Evolutionary conservation across 2,888 invertebrate species (phyloP).

Genomic region (Folsomia candida): DNA sequence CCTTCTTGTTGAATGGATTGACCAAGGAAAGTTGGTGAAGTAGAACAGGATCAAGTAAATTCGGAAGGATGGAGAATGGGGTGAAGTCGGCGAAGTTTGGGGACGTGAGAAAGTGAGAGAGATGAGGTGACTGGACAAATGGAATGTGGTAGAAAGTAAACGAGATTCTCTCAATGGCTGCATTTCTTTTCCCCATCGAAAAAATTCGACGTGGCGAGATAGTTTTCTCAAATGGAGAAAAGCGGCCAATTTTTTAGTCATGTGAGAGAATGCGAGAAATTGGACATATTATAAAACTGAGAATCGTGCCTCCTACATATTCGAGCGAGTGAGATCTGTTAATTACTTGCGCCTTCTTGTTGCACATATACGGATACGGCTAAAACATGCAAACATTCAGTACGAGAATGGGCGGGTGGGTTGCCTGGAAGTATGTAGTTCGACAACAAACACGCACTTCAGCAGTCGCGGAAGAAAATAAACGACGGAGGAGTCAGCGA

Average conservation of each 20-base stretch:
- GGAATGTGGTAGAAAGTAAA: slow-evolving; percentile 32
- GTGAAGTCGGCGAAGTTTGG: too few relatives aligned
- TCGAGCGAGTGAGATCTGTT: too few relatives aligned
- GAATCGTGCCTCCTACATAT: too few relatives aligned
- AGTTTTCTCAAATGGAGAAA: too few relatives aligned
- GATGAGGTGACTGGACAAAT: slow-evolving; percentile 36
- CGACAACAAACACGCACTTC: not conserved
- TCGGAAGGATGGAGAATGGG: not conserved
- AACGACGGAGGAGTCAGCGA: not conserved
- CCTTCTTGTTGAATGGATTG: not conserved
- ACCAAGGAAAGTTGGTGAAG: not conserved
- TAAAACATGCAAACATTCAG: not conserved
- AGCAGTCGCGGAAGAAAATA: not conserved
- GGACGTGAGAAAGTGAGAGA: slow-evolving; percentile 9
- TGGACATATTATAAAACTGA: too few relatives aligned
- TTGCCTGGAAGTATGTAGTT: not conserved
- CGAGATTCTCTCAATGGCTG: not conserved
- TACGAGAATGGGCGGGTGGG: not conserved
- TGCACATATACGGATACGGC: too few relatives aligned
- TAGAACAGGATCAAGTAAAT: not conserved
- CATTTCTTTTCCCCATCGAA: not conserved
- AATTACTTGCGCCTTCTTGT: too few relatives aligned
- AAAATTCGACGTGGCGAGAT: not conserved
- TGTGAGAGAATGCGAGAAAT: too few relatives aligned
- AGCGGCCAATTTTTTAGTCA: too few relatives aligned